These are phyloP conservation scores for Artemia franciscana DNA, from an alignment of 1,140 invertebrate species.

Conservation along the genomic window DNA sequence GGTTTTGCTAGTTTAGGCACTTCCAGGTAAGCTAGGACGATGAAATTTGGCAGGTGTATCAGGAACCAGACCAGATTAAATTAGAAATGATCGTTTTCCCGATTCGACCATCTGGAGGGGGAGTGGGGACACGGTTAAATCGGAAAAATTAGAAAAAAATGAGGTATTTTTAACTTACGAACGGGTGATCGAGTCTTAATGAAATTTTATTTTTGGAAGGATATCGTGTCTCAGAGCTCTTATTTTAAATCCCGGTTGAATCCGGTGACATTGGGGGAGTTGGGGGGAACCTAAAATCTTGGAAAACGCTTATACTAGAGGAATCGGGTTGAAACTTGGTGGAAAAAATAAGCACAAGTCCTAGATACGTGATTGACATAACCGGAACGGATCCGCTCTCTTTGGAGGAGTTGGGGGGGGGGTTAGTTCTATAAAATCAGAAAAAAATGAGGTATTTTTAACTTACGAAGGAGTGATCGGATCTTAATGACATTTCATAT, in stretches of 20 bases:
- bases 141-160: no score
- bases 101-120: no score
- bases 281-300: not conserved
- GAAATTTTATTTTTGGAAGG: not conserved
- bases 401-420: not conserved
- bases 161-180: no score
- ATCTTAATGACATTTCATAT: not conserved
- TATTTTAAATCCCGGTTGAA: no score
- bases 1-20: no score
- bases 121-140: no score
- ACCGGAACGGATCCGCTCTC: not conserved
- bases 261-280: not conserved
- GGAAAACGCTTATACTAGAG: not conserved
- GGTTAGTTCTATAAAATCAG: not conserved
- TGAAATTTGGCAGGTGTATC: not conserved
- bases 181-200: no score
- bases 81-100: no score
- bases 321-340: not conserved
- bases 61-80: not conserved
- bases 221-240: no score
- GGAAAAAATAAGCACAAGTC: no score
- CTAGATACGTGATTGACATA: not conserved
- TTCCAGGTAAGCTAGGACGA: not conserved
- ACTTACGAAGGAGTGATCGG: not conserved
- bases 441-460: not conserved